Percentiles rank a stretch among this genome's conserved stretches.
phyloP scores from a whole-genome alignment of 2,797 vertebrate genomes.

The Oryzias sinensis region DNA sequence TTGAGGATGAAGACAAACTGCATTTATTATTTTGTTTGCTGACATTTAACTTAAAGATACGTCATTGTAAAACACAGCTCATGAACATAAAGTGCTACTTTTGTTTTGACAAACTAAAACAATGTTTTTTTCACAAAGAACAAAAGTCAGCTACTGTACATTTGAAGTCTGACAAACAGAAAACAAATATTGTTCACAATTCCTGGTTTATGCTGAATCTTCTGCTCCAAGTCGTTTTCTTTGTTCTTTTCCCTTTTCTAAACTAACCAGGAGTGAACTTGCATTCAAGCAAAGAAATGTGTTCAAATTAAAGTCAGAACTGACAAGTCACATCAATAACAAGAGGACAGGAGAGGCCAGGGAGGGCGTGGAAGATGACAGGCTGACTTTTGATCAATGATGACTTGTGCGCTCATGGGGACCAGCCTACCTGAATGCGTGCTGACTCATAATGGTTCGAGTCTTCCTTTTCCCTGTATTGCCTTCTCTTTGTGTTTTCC shows the following conservation, averaged over 20 bases:
- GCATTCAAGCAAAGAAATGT: conserved; percentile 3
- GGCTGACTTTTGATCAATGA: conserved; percentile 61
- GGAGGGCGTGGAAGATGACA: conserved; percentile 21
- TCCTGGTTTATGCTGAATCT: conserved; percentile 3
- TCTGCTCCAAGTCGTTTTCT: conserved; percentile 3
- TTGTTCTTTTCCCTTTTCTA: neutral
- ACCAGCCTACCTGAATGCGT: conserved; percentile 44
- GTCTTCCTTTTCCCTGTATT: conserved; percentile 16
- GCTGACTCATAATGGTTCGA: conserved; percentile 46
- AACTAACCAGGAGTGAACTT: conserved; percentile 5
- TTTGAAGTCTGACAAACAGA: conserved; percentile 15
- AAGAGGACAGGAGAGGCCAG: conserved; percentile 29
- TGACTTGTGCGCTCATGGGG: conserved; percentile 45
- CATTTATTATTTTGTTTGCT: conserved; percentile 9
- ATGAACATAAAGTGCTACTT: conserved; percentile 43
- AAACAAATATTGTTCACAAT: neutral
- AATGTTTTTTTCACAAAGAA: conserved; percentile 19
- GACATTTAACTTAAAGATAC: conserved; percentile 17
- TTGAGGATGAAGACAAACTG: conserved; percentile 6
- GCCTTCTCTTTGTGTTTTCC: conserved; percentile 21
- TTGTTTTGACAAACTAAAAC: conserved; percentile 16
- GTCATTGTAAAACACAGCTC: conserved; percentile 9
- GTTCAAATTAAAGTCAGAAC: conserved; percentile 24
- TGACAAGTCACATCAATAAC: conserved; percentile 33
- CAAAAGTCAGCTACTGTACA: neutral